These are phyloP conservation scores for Rhopalosiphum nymphaeae DNA, from an alignment of 2,888 invertebrate species.

Conservation along the genomic window DNA sequence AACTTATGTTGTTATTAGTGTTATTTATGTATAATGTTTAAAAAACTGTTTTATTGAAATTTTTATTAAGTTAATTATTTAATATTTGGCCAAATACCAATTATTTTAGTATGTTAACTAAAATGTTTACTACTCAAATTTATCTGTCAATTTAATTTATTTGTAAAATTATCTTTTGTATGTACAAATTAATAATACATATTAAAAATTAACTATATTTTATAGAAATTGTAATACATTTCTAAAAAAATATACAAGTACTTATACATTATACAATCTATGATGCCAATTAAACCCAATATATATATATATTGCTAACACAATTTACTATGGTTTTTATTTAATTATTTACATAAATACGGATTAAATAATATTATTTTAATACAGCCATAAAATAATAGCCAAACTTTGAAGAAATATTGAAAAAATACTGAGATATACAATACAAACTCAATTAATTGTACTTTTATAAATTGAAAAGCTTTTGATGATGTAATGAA, in stretches of 20 bases:
- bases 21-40: not conserved
- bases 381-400: no score
- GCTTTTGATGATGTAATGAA: not conserved
- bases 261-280: not conserved
- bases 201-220: not conserved
- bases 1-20: not conserved
- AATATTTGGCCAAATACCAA: conserved; percentile 30
- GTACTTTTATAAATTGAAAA: not conserved
- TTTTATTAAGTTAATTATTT: not conserved
- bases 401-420: no score
- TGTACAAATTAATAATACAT: conserved; percentile 15
- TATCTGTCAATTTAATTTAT: conserved; percentile 25
- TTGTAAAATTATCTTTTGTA: conserved; percentile 18
- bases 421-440: not conserved
- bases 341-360: not conserved
- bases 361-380: not conserved
- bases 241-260: conserved; percentile 10
- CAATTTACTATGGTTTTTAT: not conserved
- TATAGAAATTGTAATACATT: conserved; percentile 24
- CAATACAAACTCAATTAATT: not conserved
- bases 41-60: not conserved
- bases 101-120: conserved; percentile 23
- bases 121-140: not conserved
- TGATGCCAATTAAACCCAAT: conserved; percentile 50
- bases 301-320: conserved; percentile 28